These are phyloP conservation scores for Alces alces DNA, from an alignment of 2,113 vertebrate species.

Conservation along the genomic window DNA sequence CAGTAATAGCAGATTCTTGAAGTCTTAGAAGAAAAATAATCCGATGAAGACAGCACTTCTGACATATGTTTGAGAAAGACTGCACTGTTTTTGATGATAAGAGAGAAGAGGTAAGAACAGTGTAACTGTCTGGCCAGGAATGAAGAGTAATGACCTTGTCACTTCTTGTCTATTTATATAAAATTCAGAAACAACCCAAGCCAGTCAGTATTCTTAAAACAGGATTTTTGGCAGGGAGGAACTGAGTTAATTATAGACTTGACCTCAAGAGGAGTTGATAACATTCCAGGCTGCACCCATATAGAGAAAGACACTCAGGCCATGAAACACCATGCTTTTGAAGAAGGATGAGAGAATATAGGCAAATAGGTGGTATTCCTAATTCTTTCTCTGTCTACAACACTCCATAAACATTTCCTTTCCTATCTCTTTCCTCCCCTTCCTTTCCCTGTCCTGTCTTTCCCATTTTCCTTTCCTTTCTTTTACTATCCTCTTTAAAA, in stretches of 20 bases:
- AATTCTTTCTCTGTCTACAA: neutral
- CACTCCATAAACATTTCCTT: neutral
- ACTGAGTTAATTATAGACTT: neutral
- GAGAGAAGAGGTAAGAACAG: neutral
- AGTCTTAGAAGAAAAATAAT: neutral
- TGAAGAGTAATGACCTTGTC: neutral
- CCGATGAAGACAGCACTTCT: neutral
- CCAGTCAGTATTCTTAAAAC: neutral
- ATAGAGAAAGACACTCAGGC: neutral
- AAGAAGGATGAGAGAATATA: neutral
- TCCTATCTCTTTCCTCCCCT: neutral
- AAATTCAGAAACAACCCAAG: neutral
- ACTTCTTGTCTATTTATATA: neutral
- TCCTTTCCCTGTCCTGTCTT: neutral
- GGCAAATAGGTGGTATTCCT: neutral
- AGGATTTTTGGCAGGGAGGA: neutral
- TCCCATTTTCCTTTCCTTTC: neutral
- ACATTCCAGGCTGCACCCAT: neutral
- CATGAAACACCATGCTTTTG: neutral
- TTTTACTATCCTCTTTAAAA: neutral
- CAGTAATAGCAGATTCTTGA: neutral
- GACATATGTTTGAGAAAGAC: neutral
- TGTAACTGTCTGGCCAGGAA: neutral
- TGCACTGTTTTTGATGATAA: neutral
- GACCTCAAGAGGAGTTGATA: neutral